A percentile compares a stretch with the other conserved stretches of the same genome.
These are phyloP conservation scores for Rhabdophis nuchalis DNA, from an alignment of 2,797 vertebrate species.

Conservation along the genomic window DNA sequence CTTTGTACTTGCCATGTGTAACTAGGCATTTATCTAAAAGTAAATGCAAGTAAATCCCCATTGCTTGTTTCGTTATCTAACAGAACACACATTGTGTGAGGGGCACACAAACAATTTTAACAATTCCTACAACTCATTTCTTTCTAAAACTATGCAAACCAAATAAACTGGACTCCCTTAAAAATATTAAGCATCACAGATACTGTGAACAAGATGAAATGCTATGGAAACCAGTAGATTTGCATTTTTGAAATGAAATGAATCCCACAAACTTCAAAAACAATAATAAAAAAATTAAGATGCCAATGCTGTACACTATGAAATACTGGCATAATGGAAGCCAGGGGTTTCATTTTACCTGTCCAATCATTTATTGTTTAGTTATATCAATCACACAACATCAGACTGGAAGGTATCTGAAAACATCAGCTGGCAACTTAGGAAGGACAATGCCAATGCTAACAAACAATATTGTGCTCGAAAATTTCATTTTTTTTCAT, in stretches of 20 bases:
- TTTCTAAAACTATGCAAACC: neutral
- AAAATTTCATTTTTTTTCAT: neutral
- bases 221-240: neutral
- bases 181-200: neutral
- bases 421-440: neutral
- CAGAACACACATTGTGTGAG: neutral
- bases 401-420: neutral
- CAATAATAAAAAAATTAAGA: neutral
- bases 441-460: neutral
- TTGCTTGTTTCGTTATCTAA: neutral
- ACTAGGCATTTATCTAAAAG: neutral
- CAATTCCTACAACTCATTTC: neutral
- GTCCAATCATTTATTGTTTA: neutral
- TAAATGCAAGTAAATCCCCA: neutral
- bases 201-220: neutral
- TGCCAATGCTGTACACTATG: neutral
- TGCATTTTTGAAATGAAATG: neutral
- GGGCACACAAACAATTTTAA: neutral
- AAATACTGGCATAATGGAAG: neutral
- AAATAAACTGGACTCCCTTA: neutral
- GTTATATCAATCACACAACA: neutral
- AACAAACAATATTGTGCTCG: neutral
- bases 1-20: neutral
- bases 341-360: neutral
- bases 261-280: neutral